These are phyloP conservation scores for Caenorhabditis remanei DNA, from an alignment of 1,140 invertebrate species.

Conservation along the genomic window DNA sequence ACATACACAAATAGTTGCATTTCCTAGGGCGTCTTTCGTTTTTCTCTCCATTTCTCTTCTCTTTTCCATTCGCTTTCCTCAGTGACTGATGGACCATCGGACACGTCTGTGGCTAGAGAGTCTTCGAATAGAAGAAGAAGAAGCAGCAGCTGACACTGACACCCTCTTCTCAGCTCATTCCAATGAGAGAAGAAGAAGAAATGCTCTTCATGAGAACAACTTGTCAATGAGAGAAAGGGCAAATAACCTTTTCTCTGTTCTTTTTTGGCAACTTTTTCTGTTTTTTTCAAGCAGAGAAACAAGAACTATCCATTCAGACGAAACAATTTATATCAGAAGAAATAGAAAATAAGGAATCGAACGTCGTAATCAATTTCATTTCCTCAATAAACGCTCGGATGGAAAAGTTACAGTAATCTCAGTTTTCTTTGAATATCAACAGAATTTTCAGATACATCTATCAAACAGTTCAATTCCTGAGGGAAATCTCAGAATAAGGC, in stretches of 20 bases:
- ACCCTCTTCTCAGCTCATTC: constrained; percentile 27
- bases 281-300: neutral
- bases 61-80: neutral
- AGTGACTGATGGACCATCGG: constrained; percentile 51
- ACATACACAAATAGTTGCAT: constrained; percentile 43
- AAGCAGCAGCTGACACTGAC: constrained; percentile 40
- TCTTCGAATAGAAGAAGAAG: neutral
- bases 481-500: too few relatives aligned
- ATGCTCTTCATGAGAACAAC: constrained; percentile 20
- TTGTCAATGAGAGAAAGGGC: constrained; percentile 2
- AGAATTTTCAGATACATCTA: too few relatives aligned
- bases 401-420: too few relatives aligned
- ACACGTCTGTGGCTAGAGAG: constrained; percentile 43
- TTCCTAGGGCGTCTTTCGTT: constrained; percentile 16
- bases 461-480: too few relatives aligned
- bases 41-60: constrained; percentile 9
- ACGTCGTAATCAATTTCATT: too few relatives aligned
- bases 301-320: too few relatives aligned
- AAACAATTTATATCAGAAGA: too few relatives aligned
- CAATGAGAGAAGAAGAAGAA: neutral
- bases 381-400: too few relatives aligned
- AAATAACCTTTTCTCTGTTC: neutral
- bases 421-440: too few relatives aligned
- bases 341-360: too few relatives aligned
- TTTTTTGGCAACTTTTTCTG: neutral